Base-by-base conservation (phyloP, 2,888 invertebrate species). In the Andrena camellia region DNA sequence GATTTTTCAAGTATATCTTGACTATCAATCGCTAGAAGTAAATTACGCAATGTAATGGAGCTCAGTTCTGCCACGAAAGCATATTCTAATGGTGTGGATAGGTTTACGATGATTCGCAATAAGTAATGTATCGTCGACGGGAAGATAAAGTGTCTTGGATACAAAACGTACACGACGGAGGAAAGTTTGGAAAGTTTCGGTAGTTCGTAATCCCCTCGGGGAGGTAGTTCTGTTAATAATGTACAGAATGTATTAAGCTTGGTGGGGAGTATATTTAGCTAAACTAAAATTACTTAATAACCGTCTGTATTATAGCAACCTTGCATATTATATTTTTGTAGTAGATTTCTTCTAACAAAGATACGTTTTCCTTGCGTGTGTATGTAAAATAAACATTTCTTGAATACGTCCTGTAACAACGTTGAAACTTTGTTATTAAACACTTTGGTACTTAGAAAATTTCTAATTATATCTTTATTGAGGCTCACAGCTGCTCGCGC, bases 311-410 rank as follows among this genome's bases (percentile, higher is more conserved):
- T 48, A 81, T 76, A 80, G 68, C 31, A 73, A 13, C 54, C 54
- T 50, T 68, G 13, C 63, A 83, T 66, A 66, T 73, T 78, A 84
- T 85, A 84, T 85, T 85, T 85, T 84, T 85, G 69, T 85, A 85
- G 64, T 68, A 70, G 66, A 52, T 42, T 73, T 66, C 42, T 50
- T 74, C 64, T 20, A 8, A 67, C 8, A 54, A 77, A 59, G 59
- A 54, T 67, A 63, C 17, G 54, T 66, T 74, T 66, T 59, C 50
- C 33, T 70, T 48, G 17, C 26, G 23, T 72, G 13, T n/a, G 50
- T 63, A 71, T 69, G 67, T 72, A 63, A 72, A 78, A 72, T 72
- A 72, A 78, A 72, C 23, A 54, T 20, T 62, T 67, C 33, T 60
- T 17, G 2, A 7, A 31, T 2, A 33, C 42, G 8, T 35, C 48